Base-by-base conservation (phyloP, 2,797 vertebrate species). In the Hoplostethus mediterraneus region DNA sequence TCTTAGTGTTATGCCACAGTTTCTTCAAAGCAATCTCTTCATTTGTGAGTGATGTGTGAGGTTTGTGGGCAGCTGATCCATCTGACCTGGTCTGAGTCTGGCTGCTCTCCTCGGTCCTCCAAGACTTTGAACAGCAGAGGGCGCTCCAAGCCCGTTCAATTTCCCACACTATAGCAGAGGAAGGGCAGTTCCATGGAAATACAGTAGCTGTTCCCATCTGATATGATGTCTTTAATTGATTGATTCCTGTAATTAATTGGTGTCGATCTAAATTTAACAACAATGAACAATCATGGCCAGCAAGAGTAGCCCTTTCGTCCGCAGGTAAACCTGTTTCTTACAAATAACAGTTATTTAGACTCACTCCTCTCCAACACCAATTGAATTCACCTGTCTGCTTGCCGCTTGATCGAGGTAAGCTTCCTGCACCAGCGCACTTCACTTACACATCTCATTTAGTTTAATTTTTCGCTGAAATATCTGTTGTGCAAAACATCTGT, bases 221-320 rank as follows among this genome's bases (percentile, higher is more conserved):
- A 84, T 80, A 76, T 81, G 68, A 84, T 75, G 69, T 75, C 72
- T 86, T 75, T 87, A 89, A 92, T 87, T 89, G 77, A 81, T 84
- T 87, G 81, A 87, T 89, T 87, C 83, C 87, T 84, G 77, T 21
- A 47, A 68, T 85, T 89, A 89, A 90, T 86, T 89, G 82, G 67
- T 82, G 76, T 71, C 87, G 85, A 84, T 84, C 72, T 77, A 33
- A 70, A 55, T 17, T 77, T 8, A 47, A 73, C 63, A 30, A 10
- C 0, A 44, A 44, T 12, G 13, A 44, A 40, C 2, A 40, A 40
- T 12, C 30, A 16, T 2, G 49, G 11, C 38, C 33, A 21, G 12
- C 6, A 36, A 6, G 12, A 51, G 38, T 38, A 25, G 6, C 47
- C 1, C 42, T 1, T 67, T 14, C 58, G 48, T 7, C 14, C 51